Evolutionary conservation across 2,113 vertebrate genomes (phyloP), one percentile per base, ranked within the genome.

Genomic region (Hiodon alosoides): DNA sequence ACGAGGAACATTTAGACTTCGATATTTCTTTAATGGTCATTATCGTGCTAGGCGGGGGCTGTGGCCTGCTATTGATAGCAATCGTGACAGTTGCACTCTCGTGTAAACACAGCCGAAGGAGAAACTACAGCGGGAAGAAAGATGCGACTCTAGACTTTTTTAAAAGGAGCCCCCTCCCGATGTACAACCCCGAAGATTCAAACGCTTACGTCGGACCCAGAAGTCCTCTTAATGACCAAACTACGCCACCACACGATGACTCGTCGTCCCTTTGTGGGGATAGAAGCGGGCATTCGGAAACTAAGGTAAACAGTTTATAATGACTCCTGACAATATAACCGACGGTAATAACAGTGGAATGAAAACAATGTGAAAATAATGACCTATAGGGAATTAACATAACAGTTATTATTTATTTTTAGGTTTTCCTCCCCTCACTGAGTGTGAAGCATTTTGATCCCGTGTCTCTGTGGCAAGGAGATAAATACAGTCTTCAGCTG

Each of bases 401-500:
- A 80, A 83, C 79, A 74, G 77, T 83, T 82, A 78, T 79, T 79
- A 83, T 86, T 82, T 72, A 72, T 78, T 86, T 69, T 77, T 82
- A 84, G 90, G 83, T 83, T 55, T 90, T 89, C 84, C 80, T 79
- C 81, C 82, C 87, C 82, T 85, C 88, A 75, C 62, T 78, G 50
- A 73, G 10, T 66, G 51, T 9, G 14, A 90, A 89, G 80, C 85
- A 80, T 79, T 90, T 91, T 82, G 74, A 85, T 71, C 78, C 83
- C 75, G 79, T 78, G 7, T 87, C 82, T 69, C 76, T 84, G 79
- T 88, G 86, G 81, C 71, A 85, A 79, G 79, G 89, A 57, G 83
- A 91, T 82, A 91, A 88, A 65, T 90, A 87, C 87, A 83, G 82
- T 83, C 81, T 84, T 59, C 87, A 82, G 87, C 88, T 88, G 80